Base-by-base conservation (phyloP, 1,140 invertebrate species). In the Drosophila insularis region DNA sequence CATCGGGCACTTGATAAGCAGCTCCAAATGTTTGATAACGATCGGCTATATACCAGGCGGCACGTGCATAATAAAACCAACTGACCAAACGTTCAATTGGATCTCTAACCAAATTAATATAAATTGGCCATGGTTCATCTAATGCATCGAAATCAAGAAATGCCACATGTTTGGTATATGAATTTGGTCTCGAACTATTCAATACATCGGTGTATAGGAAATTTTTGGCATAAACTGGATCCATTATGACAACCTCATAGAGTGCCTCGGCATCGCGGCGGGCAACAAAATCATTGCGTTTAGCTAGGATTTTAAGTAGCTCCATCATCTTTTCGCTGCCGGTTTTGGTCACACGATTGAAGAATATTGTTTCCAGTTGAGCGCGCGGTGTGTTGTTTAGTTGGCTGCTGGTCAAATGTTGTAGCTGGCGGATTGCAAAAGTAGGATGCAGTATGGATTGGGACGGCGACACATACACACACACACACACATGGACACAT, bases 311-410 rank as follows among this genome's bases (percentile, higher is more conserved):
- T 71, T 96, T 92, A 2, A 98, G 90, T 5, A 98, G 93, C 86
- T 97, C 96, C 96, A 98, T 97, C 78, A 98, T 95, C 4, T 96
- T 97, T 92, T 97, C 96, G 63, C 95, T 96, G 50, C 93, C 93
- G 31, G 96, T 96, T 92, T 98, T 98, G 1, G 97, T 97, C 13
- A 98, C 96, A 11, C 97, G 93, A 92, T 98, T 98, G 92, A 97
- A 98, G 92, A 98, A 97, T n/a, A 98, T 82, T 11, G 97, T 93
- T 61, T 97, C 94, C 53, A 95, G 93, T 70, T 94, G 94, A 1
- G 96, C 94, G 50, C 94, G 93, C 21, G 93, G 93, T 1, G 96
- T 97, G 86, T 97, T 97, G 92, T 98, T 97, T 39, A 97, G 89
- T 93, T 90, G 60, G 79, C 91, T 73, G 91, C 92, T 90, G 68